These are phyloP conservation scores for Cryptus viduatorius DNA, from an alignment of 2,888 invertebrate genomes.

Conservation along the genomic window DNA sequence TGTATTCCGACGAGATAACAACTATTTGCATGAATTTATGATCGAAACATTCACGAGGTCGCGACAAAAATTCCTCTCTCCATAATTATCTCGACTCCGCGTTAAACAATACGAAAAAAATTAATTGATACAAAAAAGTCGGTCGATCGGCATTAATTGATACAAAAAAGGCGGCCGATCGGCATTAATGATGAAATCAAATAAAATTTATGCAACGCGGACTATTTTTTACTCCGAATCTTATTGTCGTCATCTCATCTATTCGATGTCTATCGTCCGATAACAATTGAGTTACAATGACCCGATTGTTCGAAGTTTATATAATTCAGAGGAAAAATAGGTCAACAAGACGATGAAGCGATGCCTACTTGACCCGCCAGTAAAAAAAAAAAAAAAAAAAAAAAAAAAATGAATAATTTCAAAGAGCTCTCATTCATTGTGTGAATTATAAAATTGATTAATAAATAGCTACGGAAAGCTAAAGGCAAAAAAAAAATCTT, in stretches of 20 bases:
- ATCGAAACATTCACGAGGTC: conserved; percentile 24
- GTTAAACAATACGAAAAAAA: neutral
- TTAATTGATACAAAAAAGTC: neutral
- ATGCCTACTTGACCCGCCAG: too few species aligned
- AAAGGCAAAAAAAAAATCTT: too few species aligned
- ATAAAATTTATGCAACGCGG: neutral
- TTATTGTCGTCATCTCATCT: neutral
- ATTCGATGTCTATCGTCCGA: neutral
- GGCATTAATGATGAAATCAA: neutral
- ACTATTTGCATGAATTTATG: conserved; percentile 28
- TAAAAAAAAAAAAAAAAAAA: too few species aligned
- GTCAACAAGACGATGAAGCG: too few species aligned
- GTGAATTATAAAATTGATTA: too few species aligned
- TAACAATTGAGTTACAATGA: neutral
- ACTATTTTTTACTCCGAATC: neutral
- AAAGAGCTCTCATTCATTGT: too few species aligned
- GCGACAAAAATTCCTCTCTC: neutral
- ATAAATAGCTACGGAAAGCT: too few species aligned
- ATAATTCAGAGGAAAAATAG: too few species aligned
- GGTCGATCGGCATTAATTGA: neutral
- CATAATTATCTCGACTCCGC: neutral
- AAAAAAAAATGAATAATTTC: too few species aligned
- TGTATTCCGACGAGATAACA: conserved; percentile 13
- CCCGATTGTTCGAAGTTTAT: neutral
- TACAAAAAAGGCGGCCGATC: neutral